Conservation (phyloP, 2,888 invertebrate species). For the Latheticus oryzae region DNA sequence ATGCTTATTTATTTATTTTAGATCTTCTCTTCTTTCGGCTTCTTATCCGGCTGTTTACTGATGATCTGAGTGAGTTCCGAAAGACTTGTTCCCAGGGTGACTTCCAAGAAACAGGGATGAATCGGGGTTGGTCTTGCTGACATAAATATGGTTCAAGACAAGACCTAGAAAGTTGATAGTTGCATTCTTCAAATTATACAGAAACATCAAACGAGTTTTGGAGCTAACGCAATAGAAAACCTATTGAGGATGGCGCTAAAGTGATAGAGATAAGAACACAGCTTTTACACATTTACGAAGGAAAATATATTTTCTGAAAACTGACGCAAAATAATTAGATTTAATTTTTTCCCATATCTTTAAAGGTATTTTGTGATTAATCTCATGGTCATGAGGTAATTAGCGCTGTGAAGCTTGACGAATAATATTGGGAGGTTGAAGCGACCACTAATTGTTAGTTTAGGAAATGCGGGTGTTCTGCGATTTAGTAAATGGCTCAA, state of each 20-base stretch:
- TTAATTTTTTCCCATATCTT: constrained; percentile 24
- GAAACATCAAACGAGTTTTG: neutral
- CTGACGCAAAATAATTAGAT: no score
- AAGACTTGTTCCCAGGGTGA: constrained; percentile 53
- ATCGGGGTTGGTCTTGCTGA: constrained; percentile 52
- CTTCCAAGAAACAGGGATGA: constrained; percentile 52
- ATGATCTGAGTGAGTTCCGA: constrained; percentile 47
- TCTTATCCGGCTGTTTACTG: constrained; percentile 53
- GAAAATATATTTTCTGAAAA: no score
- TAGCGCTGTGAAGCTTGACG: constrained; percentile 18
- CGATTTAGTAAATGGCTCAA: constrained; percentile 30
- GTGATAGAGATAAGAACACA: constrained; percentile 1
- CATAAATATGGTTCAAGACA: constrained; percentile 49
- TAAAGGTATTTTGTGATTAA: constrained; percentile 25
- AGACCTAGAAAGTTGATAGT: constrained; percentile 17
- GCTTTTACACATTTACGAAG: no score
- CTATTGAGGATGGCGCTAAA: constrained; percentile 3
- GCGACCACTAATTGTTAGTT: no score
- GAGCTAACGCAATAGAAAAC: constrained; percentile 10
- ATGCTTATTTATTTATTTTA: constrained; percentile 56
- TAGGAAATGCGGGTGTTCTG: no score
- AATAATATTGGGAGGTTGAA: no score
- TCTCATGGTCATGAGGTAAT: constrained; percentile 28
- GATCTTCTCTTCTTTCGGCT: constrained; percentile 56
- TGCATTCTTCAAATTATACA: no score